Evolutionary conservation across 2,797 vertebrate genomes (phyloP).

Genomic region (Tenualosa ilisha): DNA sequence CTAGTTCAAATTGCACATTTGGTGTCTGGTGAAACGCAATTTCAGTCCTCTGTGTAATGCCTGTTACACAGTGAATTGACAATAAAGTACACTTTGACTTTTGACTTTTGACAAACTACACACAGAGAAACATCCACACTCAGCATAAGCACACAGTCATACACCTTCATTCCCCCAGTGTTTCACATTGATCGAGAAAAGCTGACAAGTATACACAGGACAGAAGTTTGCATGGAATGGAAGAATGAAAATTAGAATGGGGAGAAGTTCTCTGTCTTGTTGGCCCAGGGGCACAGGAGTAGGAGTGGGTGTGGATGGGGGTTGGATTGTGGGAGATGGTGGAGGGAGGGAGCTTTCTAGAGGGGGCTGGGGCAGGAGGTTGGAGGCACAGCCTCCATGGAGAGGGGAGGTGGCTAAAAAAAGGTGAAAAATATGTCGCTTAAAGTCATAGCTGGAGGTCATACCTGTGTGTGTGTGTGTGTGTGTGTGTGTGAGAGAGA

Average conservation of each 20-base stretch:
- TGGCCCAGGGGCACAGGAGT: not conserved
- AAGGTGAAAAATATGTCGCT: not conserved
- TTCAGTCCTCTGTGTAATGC: too few species aligned
- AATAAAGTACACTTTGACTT: too few species aligned
- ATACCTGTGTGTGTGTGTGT: slow-evolving; percentile 12
- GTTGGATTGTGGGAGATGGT: not conserved
- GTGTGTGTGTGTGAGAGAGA: not conserved
- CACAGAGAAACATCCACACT: not conserved
- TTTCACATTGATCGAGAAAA: not conserved
- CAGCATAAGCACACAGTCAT: not conserved
- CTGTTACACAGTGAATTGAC: too few species aligned
- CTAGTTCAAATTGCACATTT: too few species aligned
- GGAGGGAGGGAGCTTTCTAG: not conserved
- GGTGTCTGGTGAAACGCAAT: too few species aligned
- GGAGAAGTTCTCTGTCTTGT: not conserved
- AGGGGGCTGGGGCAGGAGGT: not conserved
- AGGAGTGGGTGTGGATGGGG: not conserved
- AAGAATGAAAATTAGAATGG: not conserved
- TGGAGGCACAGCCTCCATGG: not conserved
- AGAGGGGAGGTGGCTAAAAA: not conserved
- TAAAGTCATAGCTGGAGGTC: slow-evolving; percentile 36
- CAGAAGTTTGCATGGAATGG: not conserved
- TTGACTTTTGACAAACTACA: too few species aligned
- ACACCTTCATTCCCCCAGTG: not conserved
- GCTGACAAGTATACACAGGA: not conserved